A percentile compares a stretch with the other conserved stretches of the same genome.
phyloP scores from a whole-genome alignment of 1,140 invertebrate species.

The Leptopilina clavipes region DNA sequence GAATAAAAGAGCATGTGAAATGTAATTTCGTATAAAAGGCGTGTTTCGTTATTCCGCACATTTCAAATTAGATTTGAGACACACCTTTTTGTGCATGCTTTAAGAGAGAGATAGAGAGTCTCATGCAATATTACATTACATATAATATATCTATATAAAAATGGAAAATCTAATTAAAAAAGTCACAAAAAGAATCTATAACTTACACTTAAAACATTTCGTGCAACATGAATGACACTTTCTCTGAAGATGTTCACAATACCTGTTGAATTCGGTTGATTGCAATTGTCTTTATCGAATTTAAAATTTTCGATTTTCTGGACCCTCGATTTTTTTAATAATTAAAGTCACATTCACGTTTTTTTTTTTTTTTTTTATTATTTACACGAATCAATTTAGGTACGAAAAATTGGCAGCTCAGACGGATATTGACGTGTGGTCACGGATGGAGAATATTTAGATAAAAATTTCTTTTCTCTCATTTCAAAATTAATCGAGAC shows the following conservation, averaged over 20 bases:
- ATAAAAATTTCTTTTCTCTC: constrained; percentile 24
- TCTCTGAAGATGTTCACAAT: constrained; percentile 59
- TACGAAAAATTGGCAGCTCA: constrained; percentile 18
- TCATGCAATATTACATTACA: neutral
- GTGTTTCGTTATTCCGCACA: too few relatives aligned
- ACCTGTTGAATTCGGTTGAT: constrained; percentile 49
- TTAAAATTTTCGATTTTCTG: neutral
- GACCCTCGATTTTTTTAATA: too few relatives aligned
- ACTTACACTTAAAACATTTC: constrained; percentile 66
- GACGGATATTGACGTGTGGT: neutral
- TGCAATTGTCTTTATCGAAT: neutral
- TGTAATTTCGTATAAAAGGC: too few relatives aligned
- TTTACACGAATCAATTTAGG: neutral
- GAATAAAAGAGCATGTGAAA: too few relatives aligned
- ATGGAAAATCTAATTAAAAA: neutral
- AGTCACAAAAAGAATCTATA: constrained; percentile 45
- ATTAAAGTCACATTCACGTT: neutral
- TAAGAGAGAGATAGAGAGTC: neutral
- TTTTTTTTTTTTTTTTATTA: neutral
- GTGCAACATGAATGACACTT: constrained; percentile 66
- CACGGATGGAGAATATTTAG: constrained; percentile 33
- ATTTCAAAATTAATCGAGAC: constrained; percentile 7
- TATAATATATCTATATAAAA: too few relatives aligned
- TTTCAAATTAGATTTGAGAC: neutral
- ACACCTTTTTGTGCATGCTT: neutral